A percentile compares a stretch with the other conserved stretches of the same genome.
phyloP scores from a whole-genome alignment of 1,140 invertebrate species.

The Apis laboriosa region DNA sequence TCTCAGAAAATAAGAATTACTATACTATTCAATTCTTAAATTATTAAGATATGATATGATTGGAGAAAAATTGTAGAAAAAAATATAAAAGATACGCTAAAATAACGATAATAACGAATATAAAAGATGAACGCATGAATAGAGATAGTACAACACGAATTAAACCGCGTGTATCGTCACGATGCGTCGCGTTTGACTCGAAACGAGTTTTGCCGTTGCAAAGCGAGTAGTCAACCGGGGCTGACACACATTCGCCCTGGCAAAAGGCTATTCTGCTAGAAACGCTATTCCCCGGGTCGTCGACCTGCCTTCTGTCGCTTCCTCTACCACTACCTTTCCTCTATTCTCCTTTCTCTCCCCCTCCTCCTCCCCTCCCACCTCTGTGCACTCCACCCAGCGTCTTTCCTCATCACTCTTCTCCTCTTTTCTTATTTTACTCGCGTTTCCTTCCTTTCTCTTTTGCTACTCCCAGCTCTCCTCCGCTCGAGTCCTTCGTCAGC shows the following conservation, averaged over 20 bases:
- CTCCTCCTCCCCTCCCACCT: not conserved
- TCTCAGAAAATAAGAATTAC: too few relatives aligned
- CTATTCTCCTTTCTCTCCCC: not conserved
- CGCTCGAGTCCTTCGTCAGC: not conserved
- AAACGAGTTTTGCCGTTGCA: constrained; percentile 41
- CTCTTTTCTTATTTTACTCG: not conserved
- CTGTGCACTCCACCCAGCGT: not conserved
- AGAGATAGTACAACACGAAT: not conserved
- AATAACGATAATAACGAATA: not conserved
- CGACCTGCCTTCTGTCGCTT: constrained; percentile 49
- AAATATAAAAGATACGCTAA: too few relatives aligned
- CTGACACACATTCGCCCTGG: constrained; percentile 65
- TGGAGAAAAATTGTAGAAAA: too few relatives aligned
- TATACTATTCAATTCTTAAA: too few relatives aligned
- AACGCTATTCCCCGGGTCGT: constrained; percentile 46
- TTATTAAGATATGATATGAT: too few relatives aligned
- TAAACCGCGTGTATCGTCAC: not conserved
- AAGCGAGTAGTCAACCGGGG: constrained; percentile 43
- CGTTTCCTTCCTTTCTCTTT: not conserved
- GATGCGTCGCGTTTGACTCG: constrained; percentile 20
- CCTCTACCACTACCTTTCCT: not conserved
- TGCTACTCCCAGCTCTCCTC: not conserved
- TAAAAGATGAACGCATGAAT: too few relatives aligned
- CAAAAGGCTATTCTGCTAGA: constrained; percentile 66
- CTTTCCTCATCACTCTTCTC: not conserved